Conservation (phyloP, 2,113 vertebrate genomes). For the Myrmophylax atrothorax region DNA sequence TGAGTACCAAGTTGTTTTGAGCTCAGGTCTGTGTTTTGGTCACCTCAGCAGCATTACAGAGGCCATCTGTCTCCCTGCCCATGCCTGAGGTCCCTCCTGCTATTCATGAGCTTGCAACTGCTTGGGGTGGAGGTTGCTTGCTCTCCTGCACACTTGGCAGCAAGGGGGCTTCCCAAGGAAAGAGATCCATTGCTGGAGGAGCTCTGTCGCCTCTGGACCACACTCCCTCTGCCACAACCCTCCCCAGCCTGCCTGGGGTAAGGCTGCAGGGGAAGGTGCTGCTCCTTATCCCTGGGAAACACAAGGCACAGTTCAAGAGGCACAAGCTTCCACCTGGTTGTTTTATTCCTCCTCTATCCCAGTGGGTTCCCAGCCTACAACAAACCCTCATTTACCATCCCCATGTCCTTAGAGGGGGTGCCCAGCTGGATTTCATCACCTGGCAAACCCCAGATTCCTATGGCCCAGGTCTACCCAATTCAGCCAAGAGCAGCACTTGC, state of each 20-base stretch:
- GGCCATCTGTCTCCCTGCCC: neutral
- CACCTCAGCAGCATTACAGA: neutral
- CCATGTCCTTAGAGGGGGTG: neutral
- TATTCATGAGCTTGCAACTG: neutral
- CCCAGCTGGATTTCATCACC: neutral
- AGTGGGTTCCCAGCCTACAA: neutral
- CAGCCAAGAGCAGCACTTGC: neutral
- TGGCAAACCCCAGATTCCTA: neutral
- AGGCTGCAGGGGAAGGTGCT: neutral
- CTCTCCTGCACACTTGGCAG: rapidly evolving
- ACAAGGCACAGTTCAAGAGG: neutral
- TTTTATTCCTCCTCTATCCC: neutral
- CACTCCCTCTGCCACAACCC: neutral
- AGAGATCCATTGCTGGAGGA: neutral
- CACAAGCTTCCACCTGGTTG: neutral
- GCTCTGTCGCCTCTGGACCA: neutral
- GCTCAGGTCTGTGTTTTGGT: neutral
- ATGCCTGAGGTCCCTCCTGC: rapidly evolving
- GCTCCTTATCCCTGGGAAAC: rapidly evolving
- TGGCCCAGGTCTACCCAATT: neutral
- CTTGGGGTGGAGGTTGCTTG: too few species aligned
- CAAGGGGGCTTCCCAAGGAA: rapidly evolving
- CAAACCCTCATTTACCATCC: rapidly evolving
- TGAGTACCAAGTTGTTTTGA: rapidly evolving
- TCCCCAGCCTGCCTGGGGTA: neutral